Base-by-base conservation (phyloP, 1,140 invertebrate species). In the Temnothorax curvispinosus region DNA sequence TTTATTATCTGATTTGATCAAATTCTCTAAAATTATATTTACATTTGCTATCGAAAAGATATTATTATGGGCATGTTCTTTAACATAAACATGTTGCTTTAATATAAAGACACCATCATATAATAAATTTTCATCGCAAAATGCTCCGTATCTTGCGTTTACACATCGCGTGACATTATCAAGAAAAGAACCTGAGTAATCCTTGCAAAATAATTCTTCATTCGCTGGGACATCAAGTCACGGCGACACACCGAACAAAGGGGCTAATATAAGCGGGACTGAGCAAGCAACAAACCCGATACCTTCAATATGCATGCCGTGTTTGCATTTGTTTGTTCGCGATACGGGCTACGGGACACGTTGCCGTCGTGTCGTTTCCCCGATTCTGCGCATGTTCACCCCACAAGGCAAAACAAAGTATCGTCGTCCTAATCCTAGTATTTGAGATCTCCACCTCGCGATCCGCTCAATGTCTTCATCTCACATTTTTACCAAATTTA, bases 261-360 rank as follows among this genome's bases (percentile, higher is more conserved):
- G 35, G 32, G 85, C 41, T 58, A 88, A 89, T 86, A 89, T 89
- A 89, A 89, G 71, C 88, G 76, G 56, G 52, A 58, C 84, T 82
- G n/a, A 58, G 47, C 54, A 72, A 71, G 50, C 84, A 89, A 76
- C 84, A 87, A 87, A 62, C 88, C 56, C 21, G 88, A 89, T 89
- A 58, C 62, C 77, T 87, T 58, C 76, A 86, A 89, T 89, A 89
- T 89, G 84, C 71, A 87, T 71, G 71, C 88, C 60, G 50, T 62
- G 88, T 89, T 89, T 89, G 60, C 84, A 87, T 87, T 89, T 87
- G 88, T 89, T 89, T 89, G 85, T 89, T 89, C 88, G 72, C 41
- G 82, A 67, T 69, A 67, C 32, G 32, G 15, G 11, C 60, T 81
- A 11, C n/a, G 18, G 44, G 58, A 87, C 84, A 67, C 52, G 67